These are phyloP conservation scores for Grammomys dolichurus DNA, from an alignment of 2,113 vertebrate species.

Conservation along the genomic window DNA sequence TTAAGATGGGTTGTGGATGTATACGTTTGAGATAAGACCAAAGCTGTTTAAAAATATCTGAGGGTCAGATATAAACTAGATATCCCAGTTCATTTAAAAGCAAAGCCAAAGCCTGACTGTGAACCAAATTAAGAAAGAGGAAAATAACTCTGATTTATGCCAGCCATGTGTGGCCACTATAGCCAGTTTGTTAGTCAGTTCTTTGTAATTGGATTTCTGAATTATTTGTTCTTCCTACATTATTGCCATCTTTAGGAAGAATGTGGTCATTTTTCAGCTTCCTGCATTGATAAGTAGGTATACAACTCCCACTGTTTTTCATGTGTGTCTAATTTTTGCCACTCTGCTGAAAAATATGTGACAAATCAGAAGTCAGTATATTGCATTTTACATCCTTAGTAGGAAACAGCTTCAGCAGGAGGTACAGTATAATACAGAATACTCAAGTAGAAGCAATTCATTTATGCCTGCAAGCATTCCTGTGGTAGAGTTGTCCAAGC, in stretches of 20 bases:
- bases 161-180: conserved; percentile 63
- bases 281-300: conserved; percentile 69
- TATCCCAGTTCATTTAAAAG: conserved; percentile 65
- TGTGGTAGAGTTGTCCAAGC: background rate
- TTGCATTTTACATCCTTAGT: conserved; percentile 57
- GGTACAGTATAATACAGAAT: conserved; percentile 55
- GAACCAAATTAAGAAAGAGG: conserved; percentile 69
- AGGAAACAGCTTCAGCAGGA: conserved; percentile 53
- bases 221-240: conserved; percentile 76
- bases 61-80: conserved; percentile 67
- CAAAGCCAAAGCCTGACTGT: conserved; percentile 38
- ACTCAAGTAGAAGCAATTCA: conserved; percentile 55
- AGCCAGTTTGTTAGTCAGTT: conserved; percentile 73
- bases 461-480: conserved; percentile 20
- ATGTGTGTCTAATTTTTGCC: conserved; percentile 62
- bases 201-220: conserved; percentile 74
- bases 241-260: conserved; percentile 76
- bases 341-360: conserved; percentile 70
- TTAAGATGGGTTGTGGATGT: conserved; percentile 8
- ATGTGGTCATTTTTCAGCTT: conserved; percentile 71
- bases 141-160: conserved; percentile 80
- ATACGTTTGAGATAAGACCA: conserved; percentile 67
- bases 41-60: conserved; percentile 52
- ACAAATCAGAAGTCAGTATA: conserved; percentile 64
- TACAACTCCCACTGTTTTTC: conserved; percentile 61